Conservation (phyloP, 2,797 vertebrate species). For the Pipistrellus pygmaeus region DNA sequence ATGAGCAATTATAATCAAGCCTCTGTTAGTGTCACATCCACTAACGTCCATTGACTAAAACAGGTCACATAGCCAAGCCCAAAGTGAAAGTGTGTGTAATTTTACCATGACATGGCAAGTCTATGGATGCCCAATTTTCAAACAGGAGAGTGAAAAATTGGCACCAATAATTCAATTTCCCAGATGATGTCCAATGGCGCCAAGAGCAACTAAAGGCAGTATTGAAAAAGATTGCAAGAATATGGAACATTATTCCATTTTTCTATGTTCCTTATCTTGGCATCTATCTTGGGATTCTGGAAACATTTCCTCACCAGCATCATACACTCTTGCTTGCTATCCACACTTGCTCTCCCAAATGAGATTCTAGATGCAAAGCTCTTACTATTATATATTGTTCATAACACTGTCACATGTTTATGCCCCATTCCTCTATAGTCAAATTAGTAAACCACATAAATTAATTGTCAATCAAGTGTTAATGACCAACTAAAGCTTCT, state of each 20-base stretch:
- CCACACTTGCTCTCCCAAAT: not conserved
- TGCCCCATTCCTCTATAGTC: not conserved
- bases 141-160: not conserved
- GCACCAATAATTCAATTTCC: not conserved
- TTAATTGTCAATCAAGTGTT: slow-evolving; percentile 16
- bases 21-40: not conserved
- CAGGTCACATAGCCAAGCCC: not conserved
- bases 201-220: not conserved
- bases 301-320: not conserved
- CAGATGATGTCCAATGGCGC: not conserved
- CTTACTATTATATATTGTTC: not conserved
- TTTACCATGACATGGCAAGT: not conserved
- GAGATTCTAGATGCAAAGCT: not conserved
- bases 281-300: not conserved
- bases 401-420: not conserved
- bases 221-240: not conserved
- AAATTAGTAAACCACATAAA: not conserved
- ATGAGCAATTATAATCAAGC: not conserved
- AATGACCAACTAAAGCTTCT: not conserved
- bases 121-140: not conserved
- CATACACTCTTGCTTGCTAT: not conserved
- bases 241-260: not conserved
- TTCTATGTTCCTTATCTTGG: not conserved
- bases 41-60: not conserved
- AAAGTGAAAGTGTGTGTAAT: not conserved